These are phyloP conservation scores for Pipistrellus kuhlii DNA, from an alignment of 2,797 vertebrate genomes.

Conservation along the genomic window DNA sequence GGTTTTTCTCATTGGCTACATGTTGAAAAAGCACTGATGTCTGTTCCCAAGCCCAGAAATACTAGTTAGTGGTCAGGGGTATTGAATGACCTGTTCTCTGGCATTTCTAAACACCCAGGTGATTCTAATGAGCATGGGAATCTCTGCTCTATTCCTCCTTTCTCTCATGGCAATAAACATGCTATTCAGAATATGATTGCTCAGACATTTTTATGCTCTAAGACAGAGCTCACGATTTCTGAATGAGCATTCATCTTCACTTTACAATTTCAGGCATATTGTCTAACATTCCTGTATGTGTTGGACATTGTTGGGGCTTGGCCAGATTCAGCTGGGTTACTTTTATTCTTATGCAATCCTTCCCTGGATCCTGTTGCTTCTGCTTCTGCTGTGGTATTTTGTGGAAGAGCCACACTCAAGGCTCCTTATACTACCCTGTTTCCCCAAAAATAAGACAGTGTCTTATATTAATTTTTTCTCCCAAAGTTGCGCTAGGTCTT, in stretches of 20 bases:
- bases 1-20: background rate
- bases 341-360: background rate
- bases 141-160: background rate
- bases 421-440: too few species aligned
- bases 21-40: background rate
- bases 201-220: background rate
- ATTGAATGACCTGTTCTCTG: background rate
- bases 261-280: background rate
- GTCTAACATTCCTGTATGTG: background rate
- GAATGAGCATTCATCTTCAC: background rate
- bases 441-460: too few species aligned
- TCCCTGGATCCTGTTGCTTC: background rate
- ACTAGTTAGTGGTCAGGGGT: background rate
- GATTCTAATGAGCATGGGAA: background rate
- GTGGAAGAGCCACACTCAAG: too few species aligned
- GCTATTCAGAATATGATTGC: background rate
- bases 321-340: background rate
- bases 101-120: background rate
- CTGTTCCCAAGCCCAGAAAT: background rate
- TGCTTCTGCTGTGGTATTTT: too few species aligned
- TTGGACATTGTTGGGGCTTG: background rate
- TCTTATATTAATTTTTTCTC: too few species aligned
- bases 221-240: background rate
- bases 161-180: background rate
- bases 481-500: too few species aligned